phyloP scores from a whole-genome alignment of 30 jellyfish, hydroid and myxozoan genomes.

The Hydractinia symbiolongicarpus region DNA sequence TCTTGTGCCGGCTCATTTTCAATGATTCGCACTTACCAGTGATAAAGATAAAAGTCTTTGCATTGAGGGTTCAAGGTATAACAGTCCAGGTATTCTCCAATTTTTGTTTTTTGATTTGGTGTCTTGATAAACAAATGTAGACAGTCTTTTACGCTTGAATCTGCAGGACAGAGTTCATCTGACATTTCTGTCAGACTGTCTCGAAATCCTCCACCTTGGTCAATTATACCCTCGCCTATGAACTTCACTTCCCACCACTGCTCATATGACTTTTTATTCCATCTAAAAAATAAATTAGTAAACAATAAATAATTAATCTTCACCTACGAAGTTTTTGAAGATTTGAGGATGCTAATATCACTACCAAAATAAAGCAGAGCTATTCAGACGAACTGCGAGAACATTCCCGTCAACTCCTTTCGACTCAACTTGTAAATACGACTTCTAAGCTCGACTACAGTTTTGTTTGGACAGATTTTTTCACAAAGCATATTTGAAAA shows the following conservation, averaged over 20 bases:
- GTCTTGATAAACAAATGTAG: conserved; percentile 59
- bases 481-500: too few species aligned
- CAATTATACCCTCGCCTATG: conserved; percentile 92
- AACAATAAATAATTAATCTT: not conserved
- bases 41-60: conserved; percentile 46
- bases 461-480: too few species aligned
- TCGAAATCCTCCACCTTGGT: conserved; percentile 99
- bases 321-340: not conserved
- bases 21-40: conserved; percentile 35
- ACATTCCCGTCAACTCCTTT: too few species aligned
- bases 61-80: conserved; percentile 84
- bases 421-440: too few species aligned
- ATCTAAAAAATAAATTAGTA: conserved; percentile 27
- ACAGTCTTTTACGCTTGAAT: conserved; percentile 42
- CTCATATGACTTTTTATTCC: conserved; percentile 72
- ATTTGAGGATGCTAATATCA: not conserved
- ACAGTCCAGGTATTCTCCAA: conserved; percentile 73
- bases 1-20: not conserved
- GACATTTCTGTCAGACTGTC: conserved; percentile 95
- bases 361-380: not conserved
- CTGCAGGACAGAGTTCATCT: conserved; percentile 89
- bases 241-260: conserved; percentile 97
- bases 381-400: not conserved
- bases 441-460: too few species aligned
- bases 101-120: conserved; percentile 70